A percentile compares a stretch with the other conserved stretches of the same genome.
phyloP scores from a whole-genome alignment of 2,113 vertebrate species.

The Dicaeum eximium region DNA sequence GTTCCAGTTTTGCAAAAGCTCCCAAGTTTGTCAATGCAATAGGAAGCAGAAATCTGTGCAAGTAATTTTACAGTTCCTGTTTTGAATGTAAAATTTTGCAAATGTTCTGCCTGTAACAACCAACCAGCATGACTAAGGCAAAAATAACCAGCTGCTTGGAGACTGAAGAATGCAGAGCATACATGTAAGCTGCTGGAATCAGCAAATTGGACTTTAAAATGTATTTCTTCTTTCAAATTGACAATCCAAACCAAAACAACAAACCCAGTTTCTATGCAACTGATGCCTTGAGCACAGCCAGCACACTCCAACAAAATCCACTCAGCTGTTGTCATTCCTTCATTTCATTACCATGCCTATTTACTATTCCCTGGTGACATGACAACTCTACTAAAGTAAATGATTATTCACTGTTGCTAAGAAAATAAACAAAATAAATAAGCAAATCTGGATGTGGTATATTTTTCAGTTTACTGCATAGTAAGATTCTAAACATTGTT shows the following conservation, averaged over 20 bases:
- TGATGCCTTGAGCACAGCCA: background rate
- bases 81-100: background rate
- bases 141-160: background rate
- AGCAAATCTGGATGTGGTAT: background rate
- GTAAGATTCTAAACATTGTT: background rate
- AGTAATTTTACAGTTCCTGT: background rate
- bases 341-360: background rate
- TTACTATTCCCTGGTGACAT: background rate
- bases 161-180: background rate
- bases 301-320: background rate
- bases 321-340: background rate
- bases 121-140: background rate
- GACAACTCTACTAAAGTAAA: background rate
- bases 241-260: background rate
- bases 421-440: background rate
- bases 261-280: background rate
- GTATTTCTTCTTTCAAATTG: background rate
- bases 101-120: background rate
- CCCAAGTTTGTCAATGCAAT: background rate
- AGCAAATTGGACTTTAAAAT: background rate
- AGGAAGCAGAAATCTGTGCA: background rate
- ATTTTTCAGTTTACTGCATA: background rate
- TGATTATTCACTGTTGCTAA: background rate
- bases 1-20: background rate
- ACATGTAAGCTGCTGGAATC: background rate